Evolutionary conservation across 2,113 vertebrate species (phyloP), one percentile per base, ranked within the genome.

Genomic region (Thalassoma bifasciatum): DNA sequence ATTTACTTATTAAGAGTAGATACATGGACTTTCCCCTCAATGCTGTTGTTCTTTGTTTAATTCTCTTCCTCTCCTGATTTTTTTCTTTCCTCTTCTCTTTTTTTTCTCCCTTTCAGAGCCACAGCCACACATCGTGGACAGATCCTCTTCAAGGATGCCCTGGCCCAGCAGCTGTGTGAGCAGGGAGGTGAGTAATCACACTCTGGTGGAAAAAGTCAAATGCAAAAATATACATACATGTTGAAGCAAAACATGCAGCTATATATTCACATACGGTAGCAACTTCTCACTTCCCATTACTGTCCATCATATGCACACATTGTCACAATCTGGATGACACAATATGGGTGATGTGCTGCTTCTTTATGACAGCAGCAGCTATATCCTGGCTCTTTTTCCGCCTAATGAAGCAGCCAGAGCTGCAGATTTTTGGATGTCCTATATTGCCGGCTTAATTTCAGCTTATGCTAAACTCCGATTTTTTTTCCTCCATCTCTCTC

Each of bases 131-230:
- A 98, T 49, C 94, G 95, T 76, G 98, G 97, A 89, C 98, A 99
- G 94, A 95, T 99, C 87, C 95, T 99, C 91, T 99, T 99, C 94
- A 99, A 99, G 94, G 98, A 99, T 93, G 95, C 97, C 66, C 93
- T 99, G 93, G 98, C 96, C 82, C 97, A 98, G 85, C 98, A 99
- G 84, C 91, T 99, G 63, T 99, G 98, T 92, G 98, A 99, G 90
- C 96, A 97, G 82, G 98, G 98, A 97, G 97, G 98, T 99, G 92
- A 96, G 89, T 83, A 49, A 95, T 52, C 54, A 34, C 46, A 10
- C 46, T 13, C 12, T 70, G 30, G 6, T 13, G 66, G 44, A 51
- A 72, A 61, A 44, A 53, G 56, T n/a, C 75, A 75, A 40, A 67
- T 10, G 24, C 49, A 7, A 57, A 58, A 10, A 58, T 24, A 65